A percentile compares a stretch with the other conserved stretches of the same genome.
Evolutionary conservation across 2,797 vertebrate genomes (phyloP).

Genomic region (Phataginus tetradactyla): DNA sequence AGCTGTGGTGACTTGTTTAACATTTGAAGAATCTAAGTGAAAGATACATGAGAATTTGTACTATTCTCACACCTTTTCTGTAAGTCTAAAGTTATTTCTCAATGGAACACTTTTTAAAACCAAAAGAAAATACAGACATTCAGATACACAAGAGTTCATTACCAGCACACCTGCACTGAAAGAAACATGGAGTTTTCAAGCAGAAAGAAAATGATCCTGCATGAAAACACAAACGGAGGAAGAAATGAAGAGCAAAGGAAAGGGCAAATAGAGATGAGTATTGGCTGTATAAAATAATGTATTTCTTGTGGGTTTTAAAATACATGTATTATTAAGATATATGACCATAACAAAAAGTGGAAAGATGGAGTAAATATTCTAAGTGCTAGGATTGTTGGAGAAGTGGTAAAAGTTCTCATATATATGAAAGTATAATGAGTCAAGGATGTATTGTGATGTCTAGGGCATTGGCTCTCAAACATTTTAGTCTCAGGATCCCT

Average conservation of each 20-base stretch:
- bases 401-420: not conserved
- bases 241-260: not conserved
- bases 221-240: not conserved
- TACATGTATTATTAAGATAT: not conserved
- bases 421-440: not conserved
- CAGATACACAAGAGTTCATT: not conserved
- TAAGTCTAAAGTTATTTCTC: slow-evolving; percentile 49
- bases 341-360: not conserved
- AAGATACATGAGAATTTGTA: not conserved
- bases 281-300: not conserved
- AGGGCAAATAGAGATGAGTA: not conserved
- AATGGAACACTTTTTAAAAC: slow-evolving; percentile 6
- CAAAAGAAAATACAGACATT: not conserved
- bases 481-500: not conserved
- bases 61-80: not conserved
- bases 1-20: slow-evolving; percentile 11
- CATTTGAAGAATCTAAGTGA: not conserved
- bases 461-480: not conserved
- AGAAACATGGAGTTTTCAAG: not conserved
- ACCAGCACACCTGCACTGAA: not conserved
- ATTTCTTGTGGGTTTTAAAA: not conserved
- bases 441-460: not conserved
- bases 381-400: not conserved
- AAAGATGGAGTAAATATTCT: not conserved
- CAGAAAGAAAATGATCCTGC: not conserved